phyloP scores from a whole-genome alignment of 2,888 invertebrate species.

The Campaea margaritaria region DNA sequence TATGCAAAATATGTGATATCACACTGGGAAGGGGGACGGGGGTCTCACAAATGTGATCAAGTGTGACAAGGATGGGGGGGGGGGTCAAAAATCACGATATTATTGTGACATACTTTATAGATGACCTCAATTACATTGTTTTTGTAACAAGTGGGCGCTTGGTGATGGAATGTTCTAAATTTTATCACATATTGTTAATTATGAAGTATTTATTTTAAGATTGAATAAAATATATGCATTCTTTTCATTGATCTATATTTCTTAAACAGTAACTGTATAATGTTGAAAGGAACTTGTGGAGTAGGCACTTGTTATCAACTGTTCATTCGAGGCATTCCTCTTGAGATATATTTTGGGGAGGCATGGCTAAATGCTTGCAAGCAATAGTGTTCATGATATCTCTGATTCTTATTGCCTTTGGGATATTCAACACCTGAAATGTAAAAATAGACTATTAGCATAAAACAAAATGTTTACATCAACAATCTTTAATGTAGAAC shows the following conservation, averaged over 20 bases:
- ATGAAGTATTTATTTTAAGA: conserved; percentile 76
- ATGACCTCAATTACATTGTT: conserved; percentile 19
- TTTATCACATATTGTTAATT: conserved; percentile 68
- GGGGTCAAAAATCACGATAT: too few species aligned
- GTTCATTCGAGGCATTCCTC: too few species aligned
- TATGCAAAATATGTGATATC: too few species aligned
- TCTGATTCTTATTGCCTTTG: conserved; percentile 54
- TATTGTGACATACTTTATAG: too few species aligned
- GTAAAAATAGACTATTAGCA: not conserved
- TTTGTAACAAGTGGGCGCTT: conserved; percentile 47
- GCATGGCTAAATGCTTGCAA: conserved; percentile 47
- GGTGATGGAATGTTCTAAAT: conserved; percentile 77
- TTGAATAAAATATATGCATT: conserved; percentile 74
- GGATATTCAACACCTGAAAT: conserved; percentile 54
- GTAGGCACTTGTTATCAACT: too few species aligned
- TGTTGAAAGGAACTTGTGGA: not conserved
- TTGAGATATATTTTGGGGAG: conserved; percentile 5
- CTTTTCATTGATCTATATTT: conserved; percentile 52
- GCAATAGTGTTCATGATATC: conserved; percentile 51
- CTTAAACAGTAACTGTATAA: not conserved
- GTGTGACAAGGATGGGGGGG: too few species aligned
- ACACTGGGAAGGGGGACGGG: too few species aligned
- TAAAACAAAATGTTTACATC: too few species aligned
- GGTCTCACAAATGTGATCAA: too few species aligned
- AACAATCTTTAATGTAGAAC: too few species aligned